Base-by-base conservation (phyloP, 2,888 invertebrate species). In the Drosophila eohydei region DNA sequence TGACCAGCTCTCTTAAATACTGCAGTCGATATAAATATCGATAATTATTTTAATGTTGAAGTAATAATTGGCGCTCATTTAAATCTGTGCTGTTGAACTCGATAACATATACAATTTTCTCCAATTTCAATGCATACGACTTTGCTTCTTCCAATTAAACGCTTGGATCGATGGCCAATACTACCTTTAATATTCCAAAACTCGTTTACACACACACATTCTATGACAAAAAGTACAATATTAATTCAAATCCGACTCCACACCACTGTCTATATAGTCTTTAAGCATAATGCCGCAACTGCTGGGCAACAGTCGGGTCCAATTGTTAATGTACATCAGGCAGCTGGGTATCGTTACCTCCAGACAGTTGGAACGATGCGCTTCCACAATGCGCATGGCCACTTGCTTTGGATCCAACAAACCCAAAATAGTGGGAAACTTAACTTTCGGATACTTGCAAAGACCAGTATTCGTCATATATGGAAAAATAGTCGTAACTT, bases 401-500 rank as follows among this genome's bases (percentile, higher is more conserved):
- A 95, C 96, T 72, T 94, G 94, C 79, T 95, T 93, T 0, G 96
- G 94, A 38, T 95, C 93, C 62, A 96, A 92, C 84, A 96, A 93
- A 76, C 94, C 94, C 94, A 96, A 94, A 80, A 96, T 89, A 26
- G 93, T 94, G 0, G 95, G 95, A 92, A 96, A 97, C 91, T 95
- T 95, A 80, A 96, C 95, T 91, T 94, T 95, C 0, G 96, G 96
- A 80, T 95, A 95, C 91, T 96, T 96, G 91, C 97, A 96, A 12
- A 98, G 94, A 0, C 97, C 97, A 0, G 97, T 98, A 92, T 97
- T 96, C 21, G 97, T 96, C 93, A 98, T 97, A 92, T 96, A 97
- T 0, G 98, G 98, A 91, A 95, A 98, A 71, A 98, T 95, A 0
- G 95, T 95, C 0, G 98, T 98, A 64, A 96, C 94, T 83, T 96